Evolutionary conservation across 2,113 vertebrate genomes (phyloP), one percentile per base, ranked within the genome.

Genomic region (Pungitius pungitius): DNA sequence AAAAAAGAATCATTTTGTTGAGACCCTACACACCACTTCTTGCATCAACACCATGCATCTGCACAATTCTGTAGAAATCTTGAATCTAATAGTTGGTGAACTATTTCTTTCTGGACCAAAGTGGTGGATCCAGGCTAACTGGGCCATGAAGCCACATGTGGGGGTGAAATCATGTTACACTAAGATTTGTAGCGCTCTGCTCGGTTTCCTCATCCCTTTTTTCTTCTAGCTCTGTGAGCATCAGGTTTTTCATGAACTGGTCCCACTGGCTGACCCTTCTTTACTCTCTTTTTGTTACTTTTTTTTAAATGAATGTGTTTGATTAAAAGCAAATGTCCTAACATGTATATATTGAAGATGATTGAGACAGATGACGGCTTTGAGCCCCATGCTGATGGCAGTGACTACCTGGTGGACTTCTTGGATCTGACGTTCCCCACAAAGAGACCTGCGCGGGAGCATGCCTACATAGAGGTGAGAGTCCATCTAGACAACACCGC

Each of bases 331-430:
- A 51, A 67, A 26, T 54, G 39, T 40, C 39, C 10, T 3, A 8
- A 37, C 2, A 0, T 69, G n/a, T 30, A 27, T 43, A 55, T 71
- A 26, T 55, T 40, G 47, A 56, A 95, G 95, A 78, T 95, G 77
- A 93, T 91, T 40, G 94, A 95, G 87, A 94, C 93, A 17, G 90
- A 95, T 40, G 94, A 95, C 3, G 54, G 90, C 55, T 95, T 95
- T 80, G 43, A 51, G 35, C 74, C 82, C 4, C 24, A 87, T 6
- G 27, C 75, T 35, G 75, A 68, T 3, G 92, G 94, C 24, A 94
- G 89, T 2, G 87, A 94, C 85, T 95, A 93, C 70, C 75, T 94
- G 60, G 93, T 95, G 83, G 94, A 95, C 82, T 94, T 94, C 65
- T 55, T 87, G 73, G 93, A 94, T 60, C 83, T 94, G 35, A 93